Base-by-base conservation (phyloP, 1,140 invertebrate species). In the Lithobius niger region DNA sequence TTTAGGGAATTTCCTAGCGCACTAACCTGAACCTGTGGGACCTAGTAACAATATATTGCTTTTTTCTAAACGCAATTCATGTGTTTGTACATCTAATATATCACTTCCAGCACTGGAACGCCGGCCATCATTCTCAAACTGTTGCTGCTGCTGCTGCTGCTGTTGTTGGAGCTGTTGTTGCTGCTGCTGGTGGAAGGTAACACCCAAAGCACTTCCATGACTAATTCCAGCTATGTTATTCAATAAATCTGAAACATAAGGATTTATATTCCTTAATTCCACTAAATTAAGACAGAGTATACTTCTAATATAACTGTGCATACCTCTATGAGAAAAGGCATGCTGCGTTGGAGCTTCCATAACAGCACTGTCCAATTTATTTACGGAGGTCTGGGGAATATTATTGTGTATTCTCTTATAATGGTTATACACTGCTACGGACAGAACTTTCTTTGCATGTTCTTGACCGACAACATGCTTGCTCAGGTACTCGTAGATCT, bases 391-490 rank as follows among this genome's bases (percentile, higher is more conserved):
- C 59, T 73, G 74, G 19, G 87, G 87, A 56, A 88, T 77, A 73
- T 98, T 98, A 70, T 97, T 91, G 67, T 90, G 88, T 65, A 98
- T 92, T 64, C 94, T 77, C 74, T 97, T 97, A 70, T 98, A 99
- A 70, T 99, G 97, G 73, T 98, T 97, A 72, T 99, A 99, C 1
- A 99, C 93, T 25, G 95, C 95, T 3, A 99, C 95, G 26, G 93
- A 86, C 10, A 99, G 73, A n/a, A 97, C 93, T 74, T 97, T 97
- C 70, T 99, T 99, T 0, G 95, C 96, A 71, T 87, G 81, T 60
- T 97, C 87, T 74, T 99, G 96, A n/a, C 95, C 96, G n/a, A 99
- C 82, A 18, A 99, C 93, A 74, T 93, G 91, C 65, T 85, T 88
- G 70, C 97, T 88, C 27, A 99, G 74, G 72, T 91, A 97, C 64